Conservation (phyloP, 2,888 invertebrate genomes). For the Melanargia galathea region DNA sequence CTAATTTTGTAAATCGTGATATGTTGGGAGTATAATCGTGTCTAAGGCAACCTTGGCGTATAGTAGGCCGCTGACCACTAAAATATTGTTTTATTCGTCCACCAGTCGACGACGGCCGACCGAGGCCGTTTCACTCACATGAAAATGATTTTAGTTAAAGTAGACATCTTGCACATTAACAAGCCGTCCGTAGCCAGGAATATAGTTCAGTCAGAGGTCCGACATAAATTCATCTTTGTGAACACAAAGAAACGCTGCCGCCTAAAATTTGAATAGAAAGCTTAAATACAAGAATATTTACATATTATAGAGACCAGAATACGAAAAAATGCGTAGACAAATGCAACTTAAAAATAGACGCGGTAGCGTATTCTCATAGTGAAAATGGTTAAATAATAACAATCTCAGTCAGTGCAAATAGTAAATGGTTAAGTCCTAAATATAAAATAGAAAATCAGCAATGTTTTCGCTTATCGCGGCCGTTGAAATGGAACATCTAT, state of each 20-base stretch:
- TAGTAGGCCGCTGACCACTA: conserved; percentile 64
- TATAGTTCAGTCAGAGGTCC: too few relatives aligned
- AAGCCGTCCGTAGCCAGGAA: neutral
- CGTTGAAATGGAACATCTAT: conserved; percentile 79
- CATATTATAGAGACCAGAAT: neutral
- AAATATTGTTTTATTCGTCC: conserved; percentile 72
- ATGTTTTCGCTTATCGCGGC: conserved; percentile 74
- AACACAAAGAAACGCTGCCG: conserved; percentile 23
- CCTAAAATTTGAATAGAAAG: conserved; percentile 4
- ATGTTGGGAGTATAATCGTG: conserved; percentile 45
- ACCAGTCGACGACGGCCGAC: conserved; percentile 48
- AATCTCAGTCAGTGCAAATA: conserved; percentile 4
- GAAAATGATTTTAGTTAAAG: conserved; percentile 41
- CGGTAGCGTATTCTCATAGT: neutral
- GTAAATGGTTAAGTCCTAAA: conserved; percentile 34
- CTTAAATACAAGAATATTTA: conserved; percentile 4
- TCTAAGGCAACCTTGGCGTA: conserved; percentile 74
- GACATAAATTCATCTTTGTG: conserved; percentile 20
- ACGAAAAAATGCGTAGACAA: neutral
- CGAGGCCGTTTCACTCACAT: conserved; percentile 51
- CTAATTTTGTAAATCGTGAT: neutral
- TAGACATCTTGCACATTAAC: neutral
- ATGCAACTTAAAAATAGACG: neutral
- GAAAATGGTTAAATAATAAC: neutral
- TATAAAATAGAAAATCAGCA: conserved; percentile 67